Evolutionary conservation across 2,888 invertebrate genomes (phyloP).

Genomic region (Lobophora halterata): DNA sequence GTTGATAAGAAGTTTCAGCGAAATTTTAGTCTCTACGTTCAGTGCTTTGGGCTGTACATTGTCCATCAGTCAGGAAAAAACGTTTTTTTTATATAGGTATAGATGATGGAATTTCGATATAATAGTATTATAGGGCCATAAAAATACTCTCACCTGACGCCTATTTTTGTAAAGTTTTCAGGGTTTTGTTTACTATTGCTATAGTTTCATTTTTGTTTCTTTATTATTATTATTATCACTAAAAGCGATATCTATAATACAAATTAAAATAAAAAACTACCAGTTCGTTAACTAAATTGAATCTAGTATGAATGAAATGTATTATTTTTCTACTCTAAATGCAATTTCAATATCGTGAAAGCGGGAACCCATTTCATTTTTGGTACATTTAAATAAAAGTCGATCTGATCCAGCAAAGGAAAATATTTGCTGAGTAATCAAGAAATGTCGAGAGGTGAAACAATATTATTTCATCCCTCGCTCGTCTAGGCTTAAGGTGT

Average conservation of each 20-base stretch:
- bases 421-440: conserved; percentile 29
- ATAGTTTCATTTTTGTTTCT: neutral
- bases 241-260: too few relatives aligned
- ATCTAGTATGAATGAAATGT: too few relatives aligned
- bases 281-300: too few relatives aligned
- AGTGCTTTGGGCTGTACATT: too few relatives aligned
- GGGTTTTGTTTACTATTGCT: neutral
- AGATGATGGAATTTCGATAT: conserved; percentile 18
- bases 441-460: conserved; percentile 25
- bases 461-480: conserved; percentile 24
- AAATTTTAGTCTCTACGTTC: too few relatives aligned
- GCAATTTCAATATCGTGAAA: conserved; percentile 10
- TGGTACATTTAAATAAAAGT: conserved; percentile 16
- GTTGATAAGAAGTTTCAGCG: too few relatives aligned
- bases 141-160: conserved; percentile 12
- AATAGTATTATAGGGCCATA: conserved; percentile 9
- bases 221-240: too few relatives aligned
- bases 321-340: conserved; percentile 2
- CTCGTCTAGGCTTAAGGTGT: conserved; percentile 3
- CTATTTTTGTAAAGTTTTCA: neutral
- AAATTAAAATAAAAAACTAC: too few relatives aligned
- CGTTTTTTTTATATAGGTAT: too few relatives aligned
- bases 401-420: conserved; percentile 7
- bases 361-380: conserved; percentile 16
- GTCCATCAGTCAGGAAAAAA: too few relatives aligned